Conservation (phyloP, 2,797 vertebrate genomes). For the Salarias fasciatus region DNA sequence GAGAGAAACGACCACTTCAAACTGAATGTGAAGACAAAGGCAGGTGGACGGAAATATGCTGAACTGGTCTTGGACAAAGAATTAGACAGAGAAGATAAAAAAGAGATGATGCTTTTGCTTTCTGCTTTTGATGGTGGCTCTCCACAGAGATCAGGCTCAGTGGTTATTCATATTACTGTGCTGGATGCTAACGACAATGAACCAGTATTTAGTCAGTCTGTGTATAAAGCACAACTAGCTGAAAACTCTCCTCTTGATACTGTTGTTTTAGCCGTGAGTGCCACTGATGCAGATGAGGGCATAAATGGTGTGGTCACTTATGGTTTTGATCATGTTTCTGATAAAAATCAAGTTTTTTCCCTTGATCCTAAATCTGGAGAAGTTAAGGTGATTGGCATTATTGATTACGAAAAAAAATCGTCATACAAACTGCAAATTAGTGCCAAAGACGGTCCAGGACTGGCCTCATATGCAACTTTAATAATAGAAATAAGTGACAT, state of each 20-base stretch:
- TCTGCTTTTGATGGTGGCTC: conserved; percentile 51
- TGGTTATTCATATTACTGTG: conserved; percentile 44
- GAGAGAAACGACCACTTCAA: conserved; percentile 47
- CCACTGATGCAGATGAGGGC: conserved; percentile 77
- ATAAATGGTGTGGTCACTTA: conserved; percentile 72
- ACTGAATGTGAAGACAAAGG: conserved; percentile 38
- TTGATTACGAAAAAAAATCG: conserved; percentile 59
- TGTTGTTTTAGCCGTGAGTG: conserved; percentile 53
- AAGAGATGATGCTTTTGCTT: conserved; percentile 26
- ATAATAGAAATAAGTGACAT: conserved; percentile 50
- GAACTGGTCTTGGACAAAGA: conserved; percentile 65
- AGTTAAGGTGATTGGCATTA: conserved; percentile 34
- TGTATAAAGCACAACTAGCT: rapidly evolving
- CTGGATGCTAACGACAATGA: conserved; percentile 49
- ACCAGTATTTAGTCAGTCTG: rapidly evolving
- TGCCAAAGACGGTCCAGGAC: conserved; percentile 67
- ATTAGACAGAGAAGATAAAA: conserved; percentile 56
- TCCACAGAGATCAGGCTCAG: conserved; percentile 61
- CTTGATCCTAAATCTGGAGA: conserved; percentile 69
- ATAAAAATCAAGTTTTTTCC: conserved; percentile 57
- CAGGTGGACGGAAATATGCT: conserved; percentile 42
- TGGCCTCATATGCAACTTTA: conserved; percentile 50
- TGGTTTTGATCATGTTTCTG: conserved; percentile 72
- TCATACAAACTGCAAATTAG: conserved; percentile 60
- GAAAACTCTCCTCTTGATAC: conserved; percentile 44